Evolutionary conservation across 2,888 invertebrate species (phyloP).

Genomic region (Ellobium chinense): DNA sequence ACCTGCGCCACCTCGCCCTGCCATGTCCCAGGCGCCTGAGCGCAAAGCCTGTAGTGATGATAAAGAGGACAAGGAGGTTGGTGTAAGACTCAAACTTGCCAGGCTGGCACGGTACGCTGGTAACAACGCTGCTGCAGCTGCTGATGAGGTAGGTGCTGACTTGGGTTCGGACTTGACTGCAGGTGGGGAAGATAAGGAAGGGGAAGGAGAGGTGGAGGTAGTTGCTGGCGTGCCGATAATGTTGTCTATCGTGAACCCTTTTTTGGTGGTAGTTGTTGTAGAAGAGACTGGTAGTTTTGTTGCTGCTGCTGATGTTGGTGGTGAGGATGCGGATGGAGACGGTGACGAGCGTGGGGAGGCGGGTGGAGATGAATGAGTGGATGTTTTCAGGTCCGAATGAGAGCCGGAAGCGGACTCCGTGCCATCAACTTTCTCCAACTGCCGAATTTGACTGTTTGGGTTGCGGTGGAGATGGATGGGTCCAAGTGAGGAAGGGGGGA

Average conservation of each 20-base stretch:
- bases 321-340: conserved; percentile 68
- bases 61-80: conserved; percentile 11
- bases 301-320: conserved; percentile 6
- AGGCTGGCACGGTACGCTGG: conserved; percentile 44
- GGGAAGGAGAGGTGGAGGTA: conserved; percentile 18
- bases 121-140: conserved; percentile 42
- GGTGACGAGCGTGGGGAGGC: conserved; percentile 71
- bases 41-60: conserved; percentile 31
- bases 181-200: background rate
- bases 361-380: conserved; percentile 27
- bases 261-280: conserved; percentile 44
- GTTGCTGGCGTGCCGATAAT: conserved; percentile 80
- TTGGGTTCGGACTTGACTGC: background rate
- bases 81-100: conserved; percentile 33
- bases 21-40: conserved; percentile 37
- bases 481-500: conserved; percentile 15
- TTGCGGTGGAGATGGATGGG: conserved; percentile 19
- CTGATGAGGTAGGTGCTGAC: conserved; percentile 26
- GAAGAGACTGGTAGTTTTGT: background rate
- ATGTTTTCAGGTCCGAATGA: background rate
- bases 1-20: conserved; percentile 49
- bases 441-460: conserved; percentile 39
- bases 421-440: conserved; percentile 31
- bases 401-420: background rate
- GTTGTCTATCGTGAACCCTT: conserved; percentile 82